A percentile compares a stretch with the other conserved stretches of the same genome.
These are phyloP conservation scores for Salvelinus sp. DNA, from an alignment of 2,113 vertebrate species.

Conservation along the genomic window DNA sequence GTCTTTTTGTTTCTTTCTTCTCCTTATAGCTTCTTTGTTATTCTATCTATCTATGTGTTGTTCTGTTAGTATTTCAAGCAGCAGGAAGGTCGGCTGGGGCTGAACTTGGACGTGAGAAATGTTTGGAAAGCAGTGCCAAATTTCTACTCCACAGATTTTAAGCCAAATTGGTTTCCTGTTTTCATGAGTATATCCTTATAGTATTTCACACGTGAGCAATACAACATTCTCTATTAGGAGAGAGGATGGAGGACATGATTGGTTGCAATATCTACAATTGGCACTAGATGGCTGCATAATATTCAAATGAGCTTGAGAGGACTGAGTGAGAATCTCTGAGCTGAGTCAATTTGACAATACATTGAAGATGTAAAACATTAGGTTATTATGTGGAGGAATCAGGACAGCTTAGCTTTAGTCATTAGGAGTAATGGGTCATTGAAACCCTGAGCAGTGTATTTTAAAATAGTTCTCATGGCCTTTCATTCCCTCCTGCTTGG, in stretches of 20 bases:
- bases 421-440: constrained; percentile 20
- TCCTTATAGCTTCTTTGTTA: constrained; percentile 61
- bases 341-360: constrained; percentile 29
- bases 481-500: constrained; percentile 37
- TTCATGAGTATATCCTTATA: constrained; percentile 48
- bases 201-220: constrained; percentile 59
- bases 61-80: constrained; percentile 75
- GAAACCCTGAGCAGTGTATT: constrained; percentile 28
- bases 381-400: constrained; percentile 52
- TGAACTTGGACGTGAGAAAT: constrained; percentile 74
- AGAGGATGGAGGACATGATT: constrained; percentile 63
- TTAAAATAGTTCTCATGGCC: constrained; percentile 40
- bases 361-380: constrained; percentile 39
- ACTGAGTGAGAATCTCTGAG: constrained; percentile 1
- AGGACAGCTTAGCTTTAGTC: constrained; percentile 44
- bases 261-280: constrained; percentile 78
- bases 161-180: constrained; percentile 61
- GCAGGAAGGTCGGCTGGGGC: constrained; percentile 76
- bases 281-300: constrained; percentile 82
- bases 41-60: constrained; percentile 65
- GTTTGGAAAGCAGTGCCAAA: constrained; percentile 62
- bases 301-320: constrained; percentile 66
- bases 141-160: constrained; percentile 62
- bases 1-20: constrained; percentile 69
- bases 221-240: constrained; percentile 62